Conservation (phyloP, 2,888 invertebrate species). For the Asteroscopus sphinx region DNA sequence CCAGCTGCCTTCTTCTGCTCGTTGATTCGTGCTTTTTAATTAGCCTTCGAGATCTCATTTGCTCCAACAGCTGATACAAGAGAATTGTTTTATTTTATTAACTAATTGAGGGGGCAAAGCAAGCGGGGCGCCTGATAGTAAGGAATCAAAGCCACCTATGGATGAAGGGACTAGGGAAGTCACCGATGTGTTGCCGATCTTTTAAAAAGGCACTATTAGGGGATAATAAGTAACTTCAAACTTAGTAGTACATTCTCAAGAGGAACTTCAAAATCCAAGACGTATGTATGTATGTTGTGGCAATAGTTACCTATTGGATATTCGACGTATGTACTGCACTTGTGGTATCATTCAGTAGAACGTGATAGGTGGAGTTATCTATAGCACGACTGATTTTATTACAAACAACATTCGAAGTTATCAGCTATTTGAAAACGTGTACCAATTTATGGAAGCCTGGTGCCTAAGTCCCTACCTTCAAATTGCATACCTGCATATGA, state of each 20-base stretch:
- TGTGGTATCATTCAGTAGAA: conserved; percentile 14
- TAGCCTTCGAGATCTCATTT: too few species aligned
- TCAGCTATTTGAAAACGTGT: not conserved
- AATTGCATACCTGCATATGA: too few species aligned
- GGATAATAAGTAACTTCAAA: not conserved
- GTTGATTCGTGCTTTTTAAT: too few species aligned
- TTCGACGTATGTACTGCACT: conserved; percentile 5
- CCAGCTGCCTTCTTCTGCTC: too few species aligned
- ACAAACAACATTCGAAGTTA: conserved; percentile 4
- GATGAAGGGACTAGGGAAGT: too few species aligned
- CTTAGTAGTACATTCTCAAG: not conserved
- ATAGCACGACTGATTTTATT: conserved; percentile 7
- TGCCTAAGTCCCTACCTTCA: conserved; percentile 2
- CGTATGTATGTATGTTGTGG: not conserved
- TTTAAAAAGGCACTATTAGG: too few species aligned
- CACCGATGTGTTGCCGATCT: too few species aligned
- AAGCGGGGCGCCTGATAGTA: too few species aligned
- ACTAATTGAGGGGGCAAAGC: too few species aligned
- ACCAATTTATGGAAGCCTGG: conserved; percentile 3
- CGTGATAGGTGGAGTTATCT: conserved; percentile 1
- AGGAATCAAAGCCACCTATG: too few species aligned
- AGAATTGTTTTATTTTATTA: too few species aligned
- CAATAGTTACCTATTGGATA: not conserved
- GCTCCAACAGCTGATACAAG: too few species aligned
- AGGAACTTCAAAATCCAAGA: conserved; percentile 3